Base-by-base conservation (phyloP, 2,113 vertebrate species). In the Chitala chitala region DNA sequence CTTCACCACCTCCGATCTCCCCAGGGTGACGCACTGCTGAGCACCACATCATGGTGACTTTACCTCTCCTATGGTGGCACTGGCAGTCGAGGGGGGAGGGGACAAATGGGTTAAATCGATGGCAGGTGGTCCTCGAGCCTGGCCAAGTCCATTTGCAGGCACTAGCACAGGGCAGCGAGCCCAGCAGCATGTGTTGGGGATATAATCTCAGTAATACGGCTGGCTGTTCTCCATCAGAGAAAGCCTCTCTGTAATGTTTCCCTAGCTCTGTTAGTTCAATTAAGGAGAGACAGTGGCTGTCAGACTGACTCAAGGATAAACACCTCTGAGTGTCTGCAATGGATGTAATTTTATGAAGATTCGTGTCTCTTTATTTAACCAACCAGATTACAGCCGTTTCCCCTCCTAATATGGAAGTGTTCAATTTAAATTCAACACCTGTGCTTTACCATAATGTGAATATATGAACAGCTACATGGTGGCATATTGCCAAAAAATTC, bases 351-450 rank as follows among this genome's bases (percentile, higher is more conserved):
- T 89, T 80, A 86, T 86, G 79, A 86, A 89, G 82, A 81, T 84
- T 79, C 70, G 54, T 81, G 84, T 79, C 83, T 83, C 81, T 83
- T 82, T 83, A 86, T 90, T 85, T 86, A 69, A 78, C 88, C 87
- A 86, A 86, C 79, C 72, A 79, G 85, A 79, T 91, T 93, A 90
- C 85, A 90, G 86, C 69, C 83, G 85, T 81, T 83, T 77, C 71
- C 79, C 81, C 55, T n/a, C 70, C 78, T 74, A 75, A 76, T 80
- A 82, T 79, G 82, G 86, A 76, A 80, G 86, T 46, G 78, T 82
- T 81, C 90, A 90, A 92, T 92, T 90, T 89, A 83, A 80, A 76
- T 89, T 86, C 82, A 89, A 90, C 84, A 84, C 86, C 85, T 88
- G 81, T 88, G 80, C 82, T 75, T 84, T 82, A 24, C 81, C 80